phyloP scores from a whole-genome alignment of 2,888 invertebrate species.

The Agrotis ipsilon region DNA sequence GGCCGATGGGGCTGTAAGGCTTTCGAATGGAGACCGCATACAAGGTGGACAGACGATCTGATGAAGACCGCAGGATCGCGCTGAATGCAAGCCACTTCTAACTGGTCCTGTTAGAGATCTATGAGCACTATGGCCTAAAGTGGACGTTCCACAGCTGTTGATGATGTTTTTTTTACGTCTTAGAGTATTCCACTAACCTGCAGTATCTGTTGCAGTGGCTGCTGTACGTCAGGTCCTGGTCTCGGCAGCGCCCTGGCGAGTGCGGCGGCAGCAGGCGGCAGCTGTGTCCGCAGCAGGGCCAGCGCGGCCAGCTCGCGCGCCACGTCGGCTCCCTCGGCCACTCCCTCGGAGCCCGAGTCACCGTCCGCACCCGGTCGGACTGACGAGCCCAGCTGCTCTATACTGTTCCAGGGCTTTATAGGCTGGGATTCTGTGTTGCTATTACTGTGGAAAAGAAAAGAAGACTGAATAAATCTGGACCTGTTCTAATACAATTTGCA shows the following conservation, averaged over 20 bases:
- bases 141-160: no score
- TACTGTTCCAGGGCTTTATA: slow-evolving; percentile 50
- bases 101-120: no score
- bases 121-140: no score
- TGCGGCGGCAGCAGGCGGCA: slow-evolving; percentile 73
- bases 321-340: slow-evolving; percentile 86
- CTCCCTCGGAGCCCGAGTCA: slow-evolving; percentile 75
- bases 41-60: no score
- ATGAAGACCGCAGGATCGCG: no score
- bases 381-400: slow-evolving; percentile 33
- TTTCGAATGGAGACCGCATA: no score
- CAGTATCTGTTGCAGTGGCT: slow-evolving; percentile 74
- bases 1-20: no score
- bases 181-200: slow-evolving; percentile 9
- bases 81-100: no score
- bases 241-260: slow-evolving; percentile 74
- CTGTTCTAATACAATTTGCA: no score
- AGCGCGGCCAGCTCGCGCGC: slow-evolving; percentile 84
- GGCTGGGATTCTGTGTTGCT: neutral
- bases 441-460: slow-evolving; percentile 12
- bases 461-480: neutral
- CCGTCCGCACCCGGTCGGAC: slow-evolving; percentile 41
- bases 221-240: slow-evolving; percentile 70
- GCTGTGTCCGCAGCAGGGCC: slow-evolving; percentile 77
- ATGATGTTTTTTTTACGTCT: no score